Evolutionary conservation across 2,888 invertebrate species (phyloP), one percentile per base, ranked within the genome.

Genomic region (Chymomyza fuscimana): DNA sequence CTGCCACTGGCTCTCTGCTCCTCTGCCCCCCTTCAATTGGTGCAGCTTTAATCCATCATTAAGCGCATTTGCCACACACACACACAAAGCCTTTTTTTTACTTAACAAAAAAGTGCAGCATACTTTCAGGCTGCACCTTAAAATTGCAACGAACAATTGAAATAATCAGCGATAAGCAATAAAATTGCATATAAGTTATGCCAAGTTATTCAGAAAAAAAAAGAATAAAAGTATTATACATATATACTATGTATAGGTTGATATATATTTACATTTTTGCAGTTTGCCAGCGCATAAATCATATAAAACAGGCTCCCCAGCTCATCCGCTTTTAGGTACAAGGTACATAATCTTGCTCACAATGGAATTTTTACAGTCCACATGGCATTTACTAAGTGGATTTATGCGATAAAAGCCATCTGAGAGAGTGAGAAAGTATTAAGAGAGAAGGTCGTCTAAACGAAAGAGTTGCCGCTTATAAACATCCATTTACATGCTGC

Each of bases 41-140:
- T 65, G n/a, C 75, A 63, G 72, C 76, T 77, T 86, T 86, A 85
- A 82, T 85, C 86, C 86, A 86, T 85, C 84, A 85, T 85, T 84
- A 78, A 76, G 79, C 67, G 77, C 54, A 54, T 19, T 54, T 54
- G 54, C 1, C 58, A 58, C 22, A 25, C 58, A 15, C 58, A 56
- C 56, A 69, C 64, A 12, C 6, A 46, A 46, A 46, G 40, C 6
- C 12, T 46, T 10, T 4, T 46, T 46, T 46, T 46, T 46, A 46
- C 4, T 46, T 46, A 4, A 40, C 40, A 74, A 74, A 77, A 66
- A 72, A 76, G 72, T 84, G 81, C 80, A 84, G 71, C 74, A 70
- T 69, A 62, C 81, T 72, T 73, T 76, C 78, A 72, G 73, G 74
- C 74, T 73, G 63, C 67, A 75, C 79, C 74, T 82, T 81, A 81